Evolutionary conservation across 2,888 invertebrate genomes (phyloP).

Genomic region (Cantharis nigra): DNA sequence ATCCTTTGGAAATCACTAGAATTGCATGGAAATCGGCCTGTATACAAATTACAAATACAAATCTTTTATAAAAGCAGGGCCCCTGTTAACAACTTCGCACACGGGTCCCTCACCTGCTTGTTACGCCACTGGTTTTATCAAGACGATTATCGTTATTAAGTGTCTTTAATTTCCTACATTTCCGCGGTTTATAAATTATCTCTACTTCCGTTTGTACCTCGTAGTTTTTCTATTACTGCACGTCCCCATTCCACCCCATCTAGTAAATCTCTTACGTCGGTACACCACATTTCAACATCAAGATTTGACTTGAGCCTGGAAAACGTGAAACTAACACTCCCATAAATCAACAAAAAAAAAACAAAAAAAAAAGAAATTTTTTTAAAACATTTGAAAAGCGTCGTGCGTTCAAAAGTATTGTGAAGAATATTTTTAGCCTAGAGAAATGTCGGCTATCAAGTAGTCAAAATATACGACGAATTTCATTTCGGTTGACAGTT

Average conservation of each 20-base stretch:
- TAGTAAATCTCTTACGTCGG: not conserved
- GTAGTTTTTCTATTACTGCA: not conserved
- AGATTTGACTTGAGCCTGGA: not conserved
- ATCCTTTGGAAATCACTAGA: too few relatives aligned
- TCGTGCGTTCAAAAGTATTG: not conserved
- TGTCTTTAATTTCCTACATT: not conserved
- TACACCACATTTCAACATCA: not conserved
- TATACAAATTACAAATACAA: too few relatives aligned
- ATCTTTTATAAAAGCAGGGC: too few relatives aligned
- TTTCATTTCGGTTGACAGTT: conserved; percentile 27
- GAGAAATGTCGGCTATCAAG: conserved; percentile 18
- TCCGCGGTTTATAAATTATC: not conserved
- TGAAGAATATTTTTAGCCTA: not conserved
- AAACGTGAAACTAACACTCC: not conserved
- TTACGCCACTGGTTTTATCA: too few relatives aligned
- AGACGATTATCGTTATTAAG: not conserved
- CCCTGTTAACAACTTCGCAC: too few relatives aligned
- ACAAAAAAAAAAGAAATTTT: not conserved
- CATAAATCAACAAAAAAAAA: not conserved
- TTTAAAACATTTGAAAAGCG: not conserved
- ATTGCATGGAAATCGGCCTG: too few relatives aligned
- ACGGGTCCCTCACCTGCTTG: too few relatives aligned
- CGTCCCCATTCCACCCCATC: not conserved
- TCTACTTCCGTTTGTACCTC: not conserved
- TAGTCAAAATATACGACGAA: conserved; percentile 22